These are phyloP conservation scores for Prorops nasuta DNA, from an alignment of 1,140 invertebrate genomes.

Conservation along the genomic window DNA sequence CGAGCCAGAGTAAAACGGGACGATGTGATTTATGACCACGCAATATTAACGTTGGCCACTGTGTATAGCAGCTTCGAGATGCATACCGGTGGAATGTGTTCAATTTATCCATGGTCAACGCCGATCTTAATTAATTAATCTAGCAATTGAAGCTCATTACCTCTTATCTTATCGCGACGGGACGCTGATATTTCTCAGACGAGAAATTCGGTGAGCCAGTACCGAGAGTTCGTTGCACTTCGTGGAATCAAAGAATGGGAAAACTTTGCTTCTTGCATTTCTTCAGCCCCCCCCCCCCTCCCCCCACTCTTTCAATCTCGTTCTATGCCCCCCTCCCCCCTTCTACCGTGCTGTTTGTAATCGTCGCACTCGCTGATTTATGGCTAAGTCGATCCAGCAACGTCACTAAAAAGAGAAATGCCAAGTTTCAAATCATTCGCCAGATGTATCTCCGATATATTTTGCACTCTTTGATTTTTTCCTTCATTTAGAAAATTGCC, in stretches of 20 bases:
- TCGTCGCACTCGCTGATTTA: too few species aligned
- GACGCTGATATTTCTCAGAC: constrained; percentile 25
- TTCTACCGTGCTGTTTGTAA: not conserved
- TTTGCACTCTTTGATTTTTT: too few species aligned
- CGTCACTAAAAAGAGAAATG: too few species aligned
- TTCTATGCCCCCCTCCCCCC: not conserved
- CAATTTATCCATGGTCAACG: constrained; percentile 35
- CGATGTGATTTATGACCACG: too few species aligned
- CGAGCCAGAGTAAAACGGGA: too few species aligned
- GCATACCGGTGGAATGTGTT: constrained; percentile 33
- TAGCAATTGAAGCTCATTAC: constrained; percentile 41
- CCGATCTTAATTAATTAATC: constrained; percentile 43
- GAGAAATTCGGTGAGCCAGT: constrained; percentile 27
- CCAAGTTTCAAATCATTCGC: too few species aligned
- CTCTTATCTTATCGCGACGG: constrained; percentile 32
- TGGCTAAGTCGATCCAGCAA: too few species aligned
- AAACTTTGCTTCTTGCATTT: not conserved
- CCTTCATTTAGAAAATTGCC: too few species aligned
- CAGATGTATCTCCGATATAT: too few species aligned
- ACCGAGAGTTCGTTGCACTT: constrained; percentile 27
- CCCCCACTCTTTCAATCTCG: not conserved
- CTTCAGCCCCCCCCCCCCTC: not conserved
- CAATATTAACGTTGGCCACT: too few species aligned
- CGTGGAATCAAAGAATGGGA: constrained; percentile 10
- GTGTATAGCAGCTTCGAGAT: too few species aligned